Base-by-base conservation (phyloP, 2,888 invertebrate genomes). In the Lottia gigantea region DNA sequence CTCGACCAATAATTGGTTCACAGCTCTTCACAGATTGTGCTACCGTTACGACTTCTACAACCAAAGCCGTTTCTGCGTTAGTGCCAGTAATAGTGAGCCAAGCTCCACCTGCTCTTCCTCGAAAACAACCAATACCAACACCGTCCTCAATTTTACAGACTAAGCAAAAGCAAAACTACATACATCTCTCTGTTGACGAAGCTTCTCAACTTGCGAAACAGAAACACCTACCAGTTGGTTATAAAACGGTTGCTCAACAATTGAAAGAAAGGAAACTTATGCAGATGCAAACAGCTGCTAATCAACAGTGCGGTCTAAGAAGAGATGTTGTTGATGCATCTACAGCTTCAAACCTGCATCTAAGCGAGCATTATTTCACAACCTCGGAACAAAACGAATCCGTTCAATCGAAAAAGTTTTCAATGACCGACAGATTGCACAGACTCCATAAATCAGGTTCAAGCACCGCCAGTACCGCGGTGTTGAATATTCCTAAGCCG, bases 341-440 rank as follows among this genome's bases (percentile, higher is more conserved):
- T 8, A 8, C 40, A 11, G 2, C 40, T 40, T 11, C 40, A 40
- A 6, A 6, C 11, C 40, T 8, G 7, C 40, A 40, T 11, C 40
- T 6, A 40, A 40, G 11, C 40, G 40, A 40, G 11, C 40, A 11
- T 6, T 40, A 40, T 40, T 40, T 40, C 2, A 40, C 40, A 40
- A 6, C 40, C 40, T 11, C 31, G 3, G 31, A 40, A 4, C 40
- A 40, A 40, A 40, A 8, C 7, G 40, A 70, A 14, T 55, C 70
- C 11, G 55, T 66, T 19, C 69, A 47, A 19, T 66, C 64, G 23
- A 70, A 62, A 23, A 66, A 71, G 15, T 74, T 67, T 69, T 61
- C 74, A 62, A 72, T 71, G 71, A 70, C 67, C 62, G 72, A 74
- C 63, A 72, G 68, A 62, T 55, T 73, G 46, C 72, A 72, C 26